A percentile compares a stretch with the other conserved stretches of the same genome.
These are phyloP conservation scores for Trichogramma dendrolimi DNA, from an alignment of 2,888 invertebrate species.

Conservation along the genomic window DNA sequence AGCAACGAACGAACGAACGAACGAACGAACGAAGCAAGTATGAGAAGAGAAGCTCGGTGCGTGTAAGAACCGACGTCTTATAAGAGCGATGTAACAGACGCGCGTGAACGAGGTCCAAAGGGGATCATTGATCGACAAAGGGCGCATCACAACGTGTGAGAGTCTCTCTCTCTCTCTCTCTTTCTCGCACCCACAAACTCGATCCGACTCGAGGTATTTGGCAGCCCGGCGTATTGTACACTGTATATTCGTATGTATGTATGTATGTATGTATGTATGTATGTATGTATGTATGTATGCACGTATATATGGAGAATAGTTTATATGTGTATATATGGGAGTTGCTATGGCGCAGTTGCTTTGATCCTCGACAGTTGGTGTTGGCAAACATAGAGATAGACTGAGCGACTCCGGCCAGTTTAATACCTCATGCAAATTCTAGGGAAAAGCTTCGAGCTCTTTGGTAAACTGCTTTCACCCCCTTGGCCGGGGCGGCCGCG, in stretches of 20 bases:
- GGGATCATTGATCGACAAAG: conserved; percentile 7
- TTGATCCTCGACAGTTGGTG: conserved; percentile 51
- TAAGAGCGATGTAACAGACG: background rate
- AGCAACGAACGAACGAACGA: background rate
- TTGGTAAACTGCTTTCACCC: background rate
- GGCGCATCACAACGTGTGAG: background rate
- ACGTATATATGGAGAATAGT: too few relatives aligned
- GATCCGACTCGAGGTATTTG: too few relatives aligned
- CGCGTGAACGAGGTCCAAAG: too few relatives aligned
- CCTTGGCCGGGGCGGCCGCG: conserved; percentile 25
- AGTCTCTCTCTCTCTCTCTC: background rate
- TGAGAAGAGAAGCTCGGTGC: background rate
- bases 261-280: background rate
- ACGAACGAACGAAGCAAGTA: conserved; percentile 6
- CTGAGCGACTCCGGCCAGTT: conserved; percentile 45
- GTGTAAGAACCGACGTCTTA: conserved; percentile 8
- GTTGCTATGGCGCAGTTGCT: conserved; percentile 42
- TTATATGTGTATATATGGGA: too few relatives aligned
- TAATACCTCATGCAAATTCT: conserved; percentile 53
- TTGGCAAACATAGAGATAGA: conserved; percentile 50
- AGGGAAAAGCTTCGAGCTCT: conserved; percentile 41
- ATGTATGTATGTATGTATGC: conserved; percentile 26
- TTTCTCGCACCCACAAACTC: too few relatives aligned
- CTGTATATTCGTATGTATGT: too few relatives aligned
- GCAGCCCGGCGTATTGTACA: too few relatives aligned